Evolutionary conservation across 2,888 invertebrate genomes (phyloP).

Genomic region (Nymphalis urticae): DNA sequence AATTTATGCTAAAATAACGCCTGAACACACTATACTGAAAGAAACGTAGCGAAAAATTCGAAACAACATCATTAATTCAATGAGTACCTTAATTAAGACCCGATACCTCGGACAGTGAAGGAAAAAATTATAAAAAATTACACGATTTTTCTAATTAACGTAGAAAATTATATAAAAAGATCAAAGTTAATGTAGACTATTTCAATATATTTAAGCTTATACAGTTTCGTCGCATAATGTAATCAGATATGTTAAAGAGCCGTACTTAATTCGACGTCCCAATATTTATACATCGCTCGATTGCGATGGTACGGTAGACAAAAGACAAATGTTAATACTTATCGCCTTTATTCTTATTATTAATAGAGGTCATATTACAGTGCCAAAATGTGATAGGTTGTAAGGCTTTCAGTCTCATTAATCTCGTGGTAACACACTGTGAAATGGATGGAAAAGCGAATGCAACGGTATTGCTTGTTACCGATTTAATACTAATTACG

Average conservation of each 20-base stretch:
- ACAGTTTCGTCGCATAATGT: neutral
- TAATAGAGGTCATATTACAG: conserved; percentile 11
- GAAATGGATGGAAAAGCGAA: conserved; percentile 34
- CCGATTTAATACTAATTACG: conserved; percentile 18
- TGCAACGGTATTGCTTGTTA: conserved; percentile 19
- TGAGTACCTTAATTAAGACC: too few relatives aligned
- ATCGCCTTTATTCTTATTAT: conserved; percentile 4
- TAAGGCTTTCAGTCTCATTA: conserved; percentile 35
- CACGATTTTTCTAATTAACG: neutral
- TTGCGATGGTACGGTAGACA: neutral
- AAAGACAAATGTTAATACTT: neutral
- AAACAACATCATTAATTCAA: too few relatives aligned
- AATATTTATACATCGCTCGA: conserved; percentile 32
- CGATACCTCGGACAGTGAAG: neutral
- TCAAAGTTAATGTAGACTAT: neutral
- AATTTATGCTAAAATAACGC: too few relatives aligned
- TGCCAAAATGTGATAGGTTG: conserved; percentile 1
- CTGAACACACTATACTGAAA: too few relatives aligned
- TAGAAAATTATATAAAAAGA: neutral
- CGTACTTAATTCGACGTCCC: conserved; percentile 33
- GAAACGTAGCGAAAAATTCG: too few relatives aligned
- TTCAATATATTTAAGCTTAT: neutral
- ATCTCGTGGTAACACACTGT: conserved; percentile 36
- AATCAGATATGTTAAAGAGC: conserved; percentile 13
- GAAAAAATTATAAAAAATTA: neutral